phyloP scores from a whole-genome alignment of 2,113 vertebrate genomes.

The Acanthisitta chloris region DNA sequence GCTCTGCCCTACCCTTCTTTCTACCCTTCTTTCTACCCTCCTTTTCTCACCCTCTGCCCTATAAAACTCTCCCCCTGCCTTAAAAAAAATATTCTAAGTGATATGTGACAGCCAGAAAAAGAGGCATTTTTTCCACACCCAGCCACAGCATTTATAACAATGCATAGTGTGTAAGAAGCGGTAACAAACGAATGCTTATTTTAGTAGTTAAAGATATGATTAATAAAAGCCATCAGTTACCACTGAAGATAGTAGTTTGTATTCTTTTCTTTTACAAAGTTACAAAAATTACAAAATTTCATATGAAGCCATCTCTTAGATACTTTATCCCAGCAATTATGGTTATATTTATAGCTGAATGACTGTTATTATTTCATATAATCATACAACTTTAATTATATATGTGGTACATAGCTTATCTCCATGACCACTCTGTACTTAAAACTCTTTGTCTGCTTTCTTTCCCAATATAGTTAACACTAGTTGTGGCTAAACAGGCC shows the following conservation, averaged over 20 bases:
- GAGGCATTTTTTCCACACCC: background rate
- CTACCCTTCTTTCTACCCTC: background rate
- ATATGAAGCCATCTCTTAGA: background rate
- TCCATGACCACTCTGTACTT: background rate
- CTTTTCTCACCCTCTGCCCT: background rate
- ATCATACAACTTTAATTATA: background rate
- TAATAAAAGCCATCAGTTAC: background rate
- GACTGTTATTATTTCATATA: conserved; percentile 40
- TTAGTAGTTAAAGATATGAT: background rate
- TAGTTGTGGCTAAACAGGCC: background rate
- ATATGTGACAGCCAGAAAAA: background rate
- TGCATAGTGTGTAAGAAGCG: background rate
- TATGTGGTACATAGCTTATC: background rate
- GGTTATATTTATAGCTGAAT: conserved; percentile 23
- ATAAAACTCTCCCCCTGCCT: background rate
- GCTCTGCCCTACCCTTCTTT: background rate
- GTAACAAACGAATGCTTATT: background rate
- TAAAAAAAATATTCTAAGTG: background rate
- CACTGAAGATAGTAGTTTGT: background rate
- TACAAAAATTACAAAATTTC: background rate
- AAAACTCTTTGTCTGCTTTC: background rate
- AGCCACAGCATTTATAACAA: background rate
- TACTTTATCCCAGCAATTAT: background rate
- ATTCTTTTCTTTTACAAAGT: background rate
- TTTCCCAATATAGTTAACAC: background rate